Percentiles rank a stretch among this genome's conserved stretches.
Conservation (phyloP, 2,113 vertebrate species). For the Lepidothrix coronata region DNA sequence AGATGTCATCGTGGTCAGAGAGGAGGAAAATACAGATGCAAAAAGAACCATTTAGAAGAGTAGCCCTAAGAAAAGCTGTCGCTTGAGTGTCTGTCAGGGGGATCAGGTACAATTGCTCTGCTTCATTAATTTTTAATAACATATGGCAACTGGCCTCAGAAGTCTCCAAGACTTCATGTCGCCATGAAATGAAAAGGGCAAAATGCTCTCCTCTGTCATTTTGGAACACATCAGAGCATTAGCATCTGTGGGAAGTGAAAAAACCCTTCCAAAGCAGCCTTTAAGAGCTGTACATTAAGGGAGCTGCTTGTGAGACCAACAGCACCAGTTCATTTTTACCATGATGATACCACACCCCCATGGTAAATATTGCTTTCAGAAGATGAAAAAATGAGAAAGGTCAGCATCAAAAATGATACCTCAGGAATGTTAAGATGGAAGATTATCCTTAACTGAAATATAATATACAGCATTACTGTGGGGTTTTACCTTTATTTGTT, state of each 20-base stretch:
- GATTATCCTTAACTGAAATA: neutral
- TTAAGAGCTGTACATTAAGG: neutral
- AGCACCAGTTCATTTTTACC: neutral
- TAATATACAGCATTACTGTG: neutral
- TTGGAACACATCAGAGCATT: neutral
- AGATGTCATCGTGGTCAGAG: neutral
- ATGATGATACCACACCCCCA: neutral
- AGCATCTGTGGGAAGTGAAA: neutral
- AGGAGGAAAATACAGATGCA: neutral
- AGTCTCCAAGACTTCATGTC: neutral
- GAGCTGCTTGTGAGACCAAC: neutral
- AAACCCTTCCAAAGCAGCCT: neutral
- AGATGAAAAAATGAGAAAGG: neutral
- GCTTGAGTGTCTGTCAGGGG: neutral
- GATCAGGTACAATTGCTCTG: neutral
- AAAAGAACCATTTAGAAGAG: neutral
- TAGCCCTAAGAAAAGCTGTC: neutral
- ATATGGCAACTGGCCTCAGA: neutral
- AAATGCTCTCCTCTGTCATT: neutral
- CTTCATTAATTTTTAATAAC: slow-evolving; percentile 20
- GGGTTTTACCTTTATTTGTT: neutral
- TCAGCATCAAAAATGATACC: neutral
- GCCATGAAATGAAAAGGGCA: neutral
- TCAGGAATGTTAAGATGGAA: neutral
- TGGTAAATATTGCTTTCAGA: neutral